Percentiles rank a stretch among this genome's conserved stretches.
Conservation (phyloP, 2,113 vertebrate genomes). For the Bujurquina vittata region DNA sequence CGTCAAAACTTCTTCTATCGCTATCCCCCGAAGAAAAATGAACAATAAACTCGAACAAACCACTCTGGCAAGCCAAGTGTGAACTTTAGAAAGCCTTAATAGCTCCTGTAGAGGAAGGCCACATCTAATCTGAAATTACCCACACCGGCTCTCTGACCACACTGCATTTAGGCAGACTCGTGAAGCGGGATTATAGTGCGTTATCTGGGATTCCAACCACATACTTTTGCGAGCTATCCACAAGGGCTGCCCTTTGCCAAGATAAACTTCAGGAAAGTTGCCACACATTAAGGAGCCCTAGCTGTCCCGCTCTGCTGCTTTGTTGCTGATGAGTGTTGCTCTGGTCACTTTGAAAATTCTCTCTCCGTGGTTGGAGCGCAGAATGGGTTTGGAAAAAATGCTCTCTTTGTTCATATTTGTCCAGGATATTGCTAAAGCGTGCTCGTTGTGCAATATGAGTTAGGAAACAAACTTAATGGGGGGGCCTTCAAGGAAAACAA, state of each 20-base stretch:
- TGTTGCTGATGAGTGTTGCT: not conserved
- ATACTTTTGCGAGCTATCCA: slow-evolving; percentile 62
- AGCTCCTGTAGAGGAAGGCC: slow-evolving; percentile 54
- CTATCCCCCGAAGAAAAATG: slow-evolving; percentile 35
- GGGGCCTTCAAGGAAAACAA: slow-evolving; percentile 37
- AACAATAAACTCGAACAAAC: slow-evolving; percentile 62
- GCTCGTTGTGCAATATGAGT: slow-evolving; percentile 51
- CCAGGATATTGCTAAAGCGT: slow-evolving; percentile 50
- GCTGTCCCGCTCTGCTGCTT: not conserved
- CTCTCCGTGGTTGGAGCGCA: not conserved
- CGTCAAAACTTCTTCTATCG: slow-evolving; percentile 1
- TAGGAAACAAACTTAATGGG: slow-evolving; percentile 48
- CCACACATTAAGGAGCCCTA: slow-evolving; percentile 45
- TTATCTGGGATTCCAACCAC: slow-evolving; percentile 59
- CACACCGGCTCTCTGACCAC: slow-evolving; percentile 35
- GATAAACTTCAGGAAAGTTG: slow-evolving; percentile 60
- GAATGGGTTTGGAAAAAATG: slow-evolving; percentile 39
- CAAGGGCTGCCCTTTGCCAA: slow-evolving; percentile 50
- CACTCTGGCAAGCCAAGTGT: slow-evolving; percentile 39
- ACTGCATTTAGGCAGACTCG: slow-evolving; percentile 32
- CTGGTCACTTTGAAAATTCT: not conserved
- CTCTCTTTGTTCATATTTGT: slow-evolving; percentile 32
- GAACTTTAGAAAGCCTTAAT: slow-evolving; percentile 56
- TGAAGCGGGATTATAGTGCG: slow-evolving; percentile 46
- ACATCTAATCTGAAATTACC: slow-evolving; percentile 55